Percentiles rank a stretch among this genome's conserved stretches.
Conservation (phyloP, 64 coral and sea anemone genomes). For the Porites australiensis region DNA sequence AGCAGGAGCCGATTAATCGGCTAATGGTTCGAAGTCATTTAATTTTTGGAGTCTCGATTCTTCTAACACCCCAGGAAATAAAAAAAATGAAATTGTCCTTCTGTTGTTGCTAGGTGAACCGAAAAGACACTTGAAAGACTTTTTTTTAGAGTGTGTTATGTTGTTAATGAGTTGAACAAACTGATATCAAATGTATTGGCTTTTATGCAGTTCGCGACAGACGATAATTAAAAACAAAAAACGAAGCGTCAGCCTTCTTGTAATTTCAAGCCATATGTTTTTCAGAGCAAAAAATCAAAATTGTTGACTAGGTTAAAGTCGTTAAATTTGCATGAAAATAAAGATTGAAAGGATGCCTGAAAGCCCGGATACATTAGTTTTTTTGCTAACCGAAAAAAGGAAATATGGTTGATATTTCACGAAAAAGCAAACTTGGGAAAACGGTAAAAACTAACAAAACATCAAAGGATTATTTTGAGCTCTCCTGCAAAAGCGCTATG, state of each 20-base stretch:
- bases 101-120: conserved; percentile 3
- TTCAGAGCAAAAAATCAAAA: background rate
- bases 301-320: too few species aligned
- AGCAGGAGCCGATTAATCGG: too few species aligned
- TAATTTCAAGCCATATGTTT: background rate
- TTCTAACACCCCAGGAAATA: background rate
- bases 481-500: background rate
- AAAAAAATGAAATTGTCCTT: background rate
- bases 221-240: background rate
- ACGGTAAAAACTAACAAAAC: too few species aligned
- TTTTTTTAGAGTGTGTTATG: background rate
- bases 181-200: conserved; percentile 14
- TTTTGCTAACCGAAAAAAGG: too few species aligned
- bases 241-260: background rate
- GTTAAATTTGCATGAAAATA: too few species aligned
- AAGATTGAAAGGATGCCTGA: too few species aligned
- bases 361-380: too few species aligned
- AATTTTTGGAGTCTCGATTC: background rate
- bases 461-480: too few species aligned
- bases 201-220: background rate
- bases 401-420: too few species aligned
- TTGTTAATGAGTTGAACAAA: background rate
- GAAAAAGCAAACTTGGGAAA: too few species aligned
- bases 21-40: too few species aligned
- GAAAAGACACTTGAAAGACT: background rate